Base-by-base conservation (phyloP, 1,140 invertebrate species). In the Zophobas atratus region DNA sequence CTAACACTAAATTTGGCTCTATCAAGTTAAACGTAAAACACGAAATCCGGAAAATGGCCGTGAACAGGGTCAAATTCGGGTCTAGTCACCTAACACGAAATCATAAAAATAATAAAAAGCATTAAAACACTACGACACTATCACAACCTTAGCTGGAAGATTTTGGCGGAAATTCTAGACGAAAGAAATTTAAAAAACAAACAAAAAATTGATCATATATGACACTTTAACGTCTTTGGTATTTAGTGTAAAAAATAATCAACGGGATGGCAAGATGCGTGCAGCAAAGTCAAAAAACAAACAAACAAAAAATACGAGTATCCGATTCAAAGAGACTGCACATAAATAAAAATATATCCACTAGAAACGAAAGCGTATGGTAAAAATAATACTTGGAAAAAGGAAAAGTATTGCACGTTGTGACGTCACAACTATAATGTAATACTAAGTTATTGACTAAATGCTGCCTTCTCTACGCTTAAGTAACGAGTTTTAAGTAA, bases 91-190 rank as follows among this genome's bases (percentile, higher is more conserved):
- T 67, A 67, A 67, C 2, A 6, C 43, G 20, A 70, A 70, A 70
- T 20, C 49, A 49, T 36, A 75, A 75, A 71, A 71, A 53, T 70
- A 77, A 80, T 75, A 74, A 72, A 72, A 72, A 72, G 51, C 46
- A 60, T 41, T 60, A 41, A 60, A 60, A 60, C 34, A 71, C 70
- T 79, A 75, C 70, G 75, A 78, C 53, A 79, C 78, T 84, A 86
- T 84, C 85, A 86, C 85, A 86, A 86, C 84, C 84, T 81, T 73
- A 80, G 83, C 79, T 86, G 84, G 84, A 86, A 86, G 84, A 85
- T 84, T 84, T 85, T 85, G 84, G 84, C 84, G 82, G 79, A 81
- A 82, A 81, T 82, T 82, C 76, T 60, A 72, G 70, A 72, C 46
- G 76, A 81, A 79, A 78, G 57, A 78, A 79, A 82, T 80, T 80